Evolutionary conservation across 2,888 invertebrate species (phyloP).

Genomic region (Ichneumoninae sp.): DNA sequence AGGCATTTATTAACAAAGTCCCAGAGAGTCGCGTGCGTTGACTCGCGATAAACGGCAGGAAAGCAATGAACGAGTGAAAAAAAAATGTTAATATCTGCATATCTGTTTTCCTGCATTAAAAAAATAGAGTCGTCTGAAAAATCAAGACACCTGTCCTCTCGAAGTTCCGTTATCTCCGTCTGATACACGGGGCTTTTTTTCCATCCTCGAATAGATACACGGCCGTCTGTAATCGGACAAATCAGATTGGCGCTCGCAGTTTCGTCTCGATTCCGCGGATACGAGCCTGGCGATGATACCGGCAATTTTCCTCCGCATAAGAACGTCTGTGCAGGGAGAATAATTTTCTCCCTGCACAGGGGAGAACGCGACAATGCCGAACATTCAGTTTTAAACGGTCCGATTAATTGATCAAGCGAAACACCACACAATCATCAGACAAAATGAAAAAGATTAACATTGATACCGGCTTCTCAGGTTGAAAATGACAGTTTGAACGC

Average conservation of each 20-base stretch:
- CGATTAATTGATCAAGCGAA: too few relatives aligned
- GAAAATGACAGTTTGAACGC: too few relatives aligned
- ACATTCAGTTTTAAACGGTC: too few relatives aligned
- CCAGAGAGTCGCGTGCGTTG: background rate
- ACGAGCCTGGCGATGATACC: background rate
- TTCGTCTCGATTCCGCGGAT: background rate
- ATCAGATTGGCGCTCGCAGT: background rate
- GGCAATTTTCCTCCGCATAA: background rate
- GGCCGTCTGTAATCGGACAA: background rate
- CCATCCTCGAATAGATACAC: background rate
- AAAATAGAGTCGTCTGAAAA: background rate
- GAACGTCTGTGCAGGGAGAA: background rate
- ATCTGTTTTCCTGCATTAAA: background rate
- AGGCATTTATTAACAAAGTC: constrained; percentile 39
- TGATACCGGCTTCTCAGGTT: too few relatives aligned
- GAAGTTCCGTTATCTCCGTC: background rate
- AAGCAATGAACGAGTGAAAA: background rate
- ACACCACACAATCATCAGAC: too few relatives aligned
- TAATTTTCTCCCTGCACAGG: too few relatives aligned
- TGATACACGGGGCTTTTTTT: background rate
- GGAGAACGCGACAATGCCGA: too few relatives aligned
- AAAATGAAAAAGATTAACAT: too few relatives aligned
- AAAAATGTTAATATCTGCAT: background rate
- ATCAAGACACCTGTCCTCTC: background rate
- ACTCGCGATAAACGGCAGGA: background rate